A percentile compares a stretch with the other conserved stretches of the same genome.
phyloP scores from a whole-genome alignment of 2,888 invertebrate genomes.

The Stenichneumon culpator region DNA sequence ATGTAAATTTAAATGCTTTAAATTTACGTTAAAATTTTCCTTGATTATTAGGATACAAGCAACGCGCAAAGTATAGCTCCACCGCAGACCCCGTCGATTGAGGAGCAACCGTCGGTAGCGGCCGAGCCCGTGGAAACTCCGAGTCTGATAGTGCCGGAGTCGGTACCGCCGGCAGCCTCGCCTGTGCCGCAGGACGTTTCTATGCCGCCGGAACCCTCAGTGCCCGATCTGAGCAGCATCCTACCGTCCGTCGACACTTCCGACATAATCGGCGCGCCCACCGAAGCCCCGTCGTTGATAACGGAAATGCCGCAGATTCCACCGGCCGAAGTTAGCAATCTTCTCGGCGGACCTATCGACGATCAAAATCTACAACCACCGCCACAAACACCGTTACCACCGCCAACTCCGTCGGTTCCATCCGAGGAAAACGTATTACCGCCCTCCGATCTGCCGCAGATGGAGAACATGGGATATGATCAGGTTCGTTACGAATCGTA shows the following conservation, averaged over 20 bases:
- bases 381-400: not conserved
- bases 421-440: slow-evolving; percentile 84
- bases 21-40: slow-evolving; percentile 14
- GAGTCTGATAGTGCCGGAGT: slow-evolving; percentile 68
- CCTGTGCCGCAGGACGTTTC: slow-evolving; percentile 79
- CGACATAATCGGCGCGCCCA: slow-evolving; percentile 81
- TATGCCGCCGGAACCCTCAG: slow-evolving; percentile 78
- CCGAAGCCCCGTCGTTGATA: slow-evolving; percentile 79
- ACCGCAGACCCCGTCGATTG: slow-evolving; percentile 66
- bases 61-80: slow-evolving; percentile 62
- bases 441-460: slow-evolving; percentile 83
- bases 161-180: slow-evolving; percentile 75
- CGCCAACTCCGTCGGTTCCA: slow-evolving; percentile 83
- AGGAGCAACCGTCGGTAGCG: slow-evolving; percentile 69
- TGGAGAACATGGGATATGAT: slow-evolving; percentile 89
- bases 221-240: slow-evolving; percentile 80
- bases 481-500: slow-evolving; percentile 82
- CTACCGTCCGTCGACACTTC: slow-evolving; percentile 77
- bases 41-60: slow-evolving; percentile 50
- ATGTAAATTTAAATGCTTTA: not conserved
- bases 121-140: slow-evolving; percentile 70
- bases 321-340: slow-evolving; percentile 78
- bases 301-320: slow-evolving; percentile 83
- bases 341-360: slow-evolving; percentile 76
- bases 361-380: slow-evolving; percentile 85